phyloP scores from a whole-genome alignment of 2,797 vertebrate species.

The Acestrorhynchus altus region DNA sequence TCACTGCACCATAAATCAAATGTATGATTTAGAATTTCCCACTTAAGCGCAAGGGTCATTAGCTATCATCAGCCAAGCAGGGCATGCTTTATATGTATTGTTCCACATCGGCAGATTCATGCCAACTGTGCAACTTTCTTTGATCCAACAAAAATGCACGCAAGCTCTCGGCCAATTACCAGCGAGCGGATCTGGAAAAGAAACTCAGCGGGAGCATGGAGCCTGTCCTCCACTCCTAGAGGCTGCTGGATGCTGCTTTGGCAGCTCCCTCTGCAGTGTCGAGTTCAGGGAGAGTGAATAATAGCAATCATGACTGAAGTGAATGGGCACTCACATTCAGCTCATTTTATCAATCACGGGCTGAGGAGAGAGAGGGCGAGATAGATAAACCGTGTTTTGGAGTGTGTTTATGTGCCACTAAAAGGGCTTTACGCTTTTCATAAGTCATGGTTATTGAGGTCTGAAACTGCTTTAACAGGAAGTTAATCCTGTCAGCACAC shows the following conservation, averaged over 20 bases:
- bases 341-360: constrained; percentile 24
- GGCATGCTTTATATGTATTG: constrained; percentile 59
- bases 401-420: constrained; percentile 6
- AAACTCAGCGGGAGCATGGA: constrained; percentile 50
- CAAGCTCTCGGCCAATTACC: constrained; percentile 61
- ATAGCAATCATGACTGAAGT: background rate
- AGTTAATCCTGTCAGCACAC: constrained; percentile 55
- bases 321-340: background rate
- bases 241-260: constrained; percentile 23
- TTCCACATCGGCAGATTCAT: constrained; percentile 58
- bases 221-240: constrained; percentile 39
- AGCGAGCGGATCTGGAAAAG: constrained; percentile 46
- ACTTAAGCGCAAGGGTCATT: constrained; percentile 57
- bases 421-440: constrained; percentile 29
- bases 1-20: constrained; percentile 50
- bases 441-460: constrained; percentile 18
- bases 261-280: constrained; percentile 9
- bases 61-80: constrained; percentile 53
- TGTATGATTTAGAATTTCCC: constrained; percentile 57
- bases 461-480: constrained; percentile 40
- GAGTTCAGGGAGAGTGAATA: background rate
- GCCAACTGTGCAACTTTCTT: constrained; percentile 59
- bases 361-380: background rate
- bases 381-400: background rate
- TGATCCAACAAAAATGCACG: constrained; percentile 57